Conservation (phyloP, 2,113 vertebrate species). For the Tamias sibiricus region DNA sequence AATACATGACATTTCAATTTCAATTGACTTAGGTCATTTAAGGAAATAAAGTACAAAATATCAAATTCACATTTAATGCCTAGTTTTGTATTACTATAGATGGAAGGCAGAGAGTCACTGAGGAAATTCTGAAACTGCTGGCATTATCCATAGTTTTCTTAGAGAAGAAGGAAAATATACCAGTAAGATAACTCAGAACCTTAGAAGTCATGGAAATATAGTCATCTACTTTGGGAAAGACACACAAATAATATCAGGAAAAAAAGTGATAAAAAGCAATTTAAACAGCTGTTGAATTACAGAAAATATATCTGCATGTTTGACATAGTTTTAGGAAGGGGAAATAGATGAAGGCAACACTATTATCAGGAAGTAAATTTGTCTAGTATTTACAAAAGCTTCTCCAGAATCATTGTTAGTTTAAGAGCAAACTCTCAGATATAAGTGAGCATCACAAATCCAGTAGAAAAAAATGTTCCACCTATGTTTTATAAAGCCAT, state of each 20-base stretch:
- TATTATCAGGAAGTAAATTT: conserved; percentile 50
- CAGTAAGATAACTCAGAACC: not conserved
- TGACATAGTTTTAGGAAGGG: conserved; percentile 6
- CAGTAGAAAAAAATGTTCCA: conserved; percentile 43
- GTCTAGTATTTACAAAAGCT: conserved; percentile 30
- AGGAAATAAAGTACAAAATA: conserved; percentile 25
- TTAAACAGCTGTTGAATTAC: conserved; percentile 29
- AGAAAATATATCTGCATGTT: conserved; percentile 20
- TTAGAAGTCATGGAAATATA: conserved; percentile 6
- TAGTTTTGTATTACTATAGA: not conserved
- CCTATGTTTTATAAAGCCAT: conserved; percentile 71
- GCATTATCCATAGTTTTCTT: conserved; percentile 35
- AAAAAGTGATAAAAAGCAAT: conserved; percentile 40
- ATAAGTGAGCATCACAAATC: conserved; percentile 69
- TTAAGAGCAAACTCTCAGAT: conserved; percentile 62
- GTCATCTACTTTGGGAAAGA: not conserved
- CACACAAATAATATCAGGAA: conserved; percentile 15
- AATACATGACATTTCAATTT: not conserved
- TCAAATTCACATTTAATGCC: conserved; percentile 10
- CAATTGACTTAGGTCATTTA: not conserved
- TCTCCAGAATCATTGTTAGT: conserved; percentile 48
- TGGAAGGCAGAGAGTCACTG: not conserved
- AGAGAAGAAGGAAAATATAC: not conserved
- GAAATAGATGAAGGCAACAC: conserved; percentile 28
- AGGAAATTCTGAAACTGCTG: conserved; percentile 12